These are phyloP conservation scores for Virgularia gustaviana DNA, from an alignment of 92 coral and sea anemone species.

Conservation along the genomic window DNA sequence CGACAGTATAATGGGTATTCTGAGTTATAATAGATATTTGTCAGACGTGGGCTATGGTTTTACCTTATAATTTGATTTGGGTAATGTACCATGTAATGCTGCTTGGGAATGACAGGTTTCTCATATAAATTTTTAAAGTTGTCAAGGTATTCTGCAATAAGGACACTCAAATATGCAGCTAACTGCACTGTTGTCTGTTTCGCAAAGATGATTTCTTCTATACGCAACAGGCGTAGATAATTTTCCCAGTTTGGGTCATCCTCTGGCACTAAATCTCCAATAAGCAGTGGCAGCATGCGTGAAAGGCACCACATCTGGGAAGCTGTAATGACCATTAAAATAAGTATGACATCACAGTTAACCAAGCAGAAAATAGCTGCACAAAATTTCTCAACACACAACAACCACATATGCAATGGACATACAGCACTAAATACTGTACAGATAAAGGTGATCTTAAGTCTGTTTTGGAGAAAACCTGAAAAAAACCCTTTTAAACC, in stretches of 20 bases:
- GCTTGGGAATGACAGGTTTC: not conserved
- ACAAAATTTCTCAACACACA: too few relatives aligned
- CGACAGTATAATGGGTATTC: too few relatives aligned
- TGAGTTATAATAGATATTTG: too few relatives aligned
- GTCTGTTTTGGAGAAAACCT: too few relatives aligned
- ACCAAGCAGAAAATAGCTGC: too few relatives aligned
- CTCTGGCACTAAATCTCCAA: not conserved
- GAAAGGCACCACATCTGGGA: not conserved
- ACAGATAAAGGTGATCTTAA: too few relatives aligned
- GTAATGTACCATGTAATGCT: conserved; percentile 10
- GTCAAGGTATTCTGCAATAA: conserved; percentile 5
- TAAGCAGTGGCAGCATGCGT: not conserved
- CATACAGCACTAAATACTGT: too few relatives aligned
- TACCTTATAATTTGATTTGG: conserved; percentile 6
- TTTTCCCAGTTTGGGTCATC: not conserved
- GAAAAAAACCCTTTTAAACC: too few relatives aligned
- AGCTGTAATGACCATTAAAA: not conserved
- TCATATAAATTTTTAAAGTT: not conserved
- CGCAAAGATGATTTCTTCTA: conserved; percentile 4
- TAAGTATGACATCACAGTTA: not conserved
- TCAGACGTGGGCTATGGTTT: too few relatives aligned
- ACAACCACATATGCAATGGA: too few relatives aligned
- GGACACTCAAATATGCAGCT: not conserved
- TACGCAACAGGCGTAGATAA: not conserved
- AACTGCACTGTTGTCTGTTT: not conserved